A percentile compares a stretch with the other conserved stretches of the same genome.
Evolutionary conservation across 1,140 invertebrate genomes (phyloP).

Genomic region (Psix sp.): DNA sequence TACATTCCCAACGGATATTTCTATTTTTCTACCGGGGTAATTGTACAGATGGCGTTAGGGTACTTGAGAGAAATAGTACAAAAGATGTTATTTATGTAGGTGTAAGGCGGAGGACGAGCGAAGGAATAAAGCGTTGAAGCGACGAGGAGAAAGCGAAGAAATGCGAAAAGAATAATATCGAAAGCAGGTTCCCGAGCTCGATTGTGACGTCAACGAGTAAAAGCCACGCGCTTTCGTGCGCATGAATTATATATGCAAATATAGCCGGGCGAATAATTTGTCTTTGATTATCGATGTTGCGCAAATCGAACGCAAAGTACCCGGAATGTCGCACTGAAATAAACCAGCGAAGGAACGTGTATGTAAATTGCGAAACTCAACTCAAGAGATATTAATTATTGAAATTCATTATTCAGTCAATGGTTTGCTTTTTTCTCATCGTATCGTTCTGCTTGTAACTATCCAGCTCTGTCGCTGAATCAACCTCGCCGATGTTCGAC

Average conservation of each 20-base stretch:
- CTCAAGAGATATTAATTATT: conserved; percentile 14
- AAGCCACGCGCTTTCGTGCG: conserved; percentile 23
- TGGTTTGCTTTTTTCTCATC: not conserved
- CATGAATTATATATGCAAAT: conserved; percentile 37
- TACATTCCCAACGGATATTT: too few relatives aligned
- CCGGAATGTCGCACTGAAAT: conserved; percentile 25
- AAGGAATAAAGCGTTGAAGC: not conserved
- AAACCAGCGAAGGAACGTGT: conserved; percentile 10
- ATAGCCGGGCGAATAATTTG: conserved; percentile 22
- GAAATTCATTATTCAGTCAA: not conserved
- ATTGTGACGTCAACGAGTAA: conserved; percentile 39
- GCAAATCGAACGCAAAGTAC: conserved; percentile 30
- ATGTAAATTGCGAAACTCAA: conserved; percentile 18
- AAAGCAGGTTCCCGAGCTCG: conserved; percentile 14
- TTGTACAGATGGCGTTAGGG: conserved; percentile 8
- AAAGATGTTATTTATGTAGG: conserved; percentile 31
- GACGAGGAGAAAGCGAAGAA: not conserved
- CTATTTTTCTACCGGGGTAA: conserved; percentile 28
- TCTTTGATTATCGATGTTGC: conserved; percentile 22
- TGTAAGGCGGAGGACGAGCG: not conserved
- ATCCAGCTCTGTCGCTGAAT: not conserved
- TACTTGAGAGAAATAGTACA: conserved; percentile 20
- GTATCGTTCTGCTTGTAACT: not conserved
- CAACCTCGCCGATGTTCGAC: not conserved
- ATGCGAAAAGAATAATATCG: conserved; percentile 1